Base-by-base conservation (phyloP, 2,113 vertebrate genomes). In the Bucco capensis region DNA sequence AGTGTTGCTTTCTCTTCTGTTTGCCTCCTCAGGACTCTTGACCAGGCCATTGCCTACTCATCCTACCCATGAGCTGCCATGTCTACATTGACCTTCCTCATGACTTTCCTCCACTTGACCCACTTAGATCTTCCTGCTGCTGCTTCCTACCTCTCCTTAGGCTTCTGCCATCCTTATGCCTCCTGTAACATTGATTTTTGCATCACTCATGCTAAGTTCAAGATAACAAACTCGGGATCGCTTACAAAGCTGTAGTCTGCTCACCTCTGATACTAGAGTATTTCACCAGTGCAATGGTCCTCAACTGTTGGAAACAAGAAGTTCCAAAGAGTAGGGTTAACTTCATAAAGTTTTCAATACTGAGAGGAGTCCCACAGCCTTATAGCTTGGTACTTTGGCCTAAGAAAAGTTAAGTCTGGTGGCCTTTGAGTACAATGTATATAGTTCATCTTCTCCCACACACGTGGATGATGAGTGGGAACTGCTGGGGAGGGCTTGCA, bases 21-120 rank as follows among this genome's bases (percentile, higher is more conserved):
- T 62, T 30, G 10, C 31, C 25, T 37, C 15, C 37, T 49, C 22
- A 53, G 12, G 9, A 89, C 25, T 19, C 18, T 54, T 91, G 40
- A 11, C n/a, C 42, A 83, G 37, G 10, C 4, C 10, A 31, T 24
- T 61, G 24, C 17, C 31, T 80, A 80, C 38, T 54, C 27, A 61
- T 25, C 25, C 60, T 47, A 35, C 4, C 12, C 15, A 7, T 1
- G 3, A 72, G 37, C 0, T 95, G 7, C 40, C 73, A 6, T 31
- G 35, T 80, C 73, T 75, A 6, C 21, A 33, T 62, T 0, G 0
- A n/a, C 40, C 12, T 64, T 70, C 8, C 15, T 65, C 6, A 0
- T 16, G 38, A 9, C 4, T 67, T 69, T 60, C 44, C 12, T 58
- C 12, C 12, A 12, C 13, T 37, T 77, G 16, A 5, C 28, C 9